Base-by-base conservation (phyloP, 2,888 invertebrate genomes). In the Drosophila testacea region DNA sequence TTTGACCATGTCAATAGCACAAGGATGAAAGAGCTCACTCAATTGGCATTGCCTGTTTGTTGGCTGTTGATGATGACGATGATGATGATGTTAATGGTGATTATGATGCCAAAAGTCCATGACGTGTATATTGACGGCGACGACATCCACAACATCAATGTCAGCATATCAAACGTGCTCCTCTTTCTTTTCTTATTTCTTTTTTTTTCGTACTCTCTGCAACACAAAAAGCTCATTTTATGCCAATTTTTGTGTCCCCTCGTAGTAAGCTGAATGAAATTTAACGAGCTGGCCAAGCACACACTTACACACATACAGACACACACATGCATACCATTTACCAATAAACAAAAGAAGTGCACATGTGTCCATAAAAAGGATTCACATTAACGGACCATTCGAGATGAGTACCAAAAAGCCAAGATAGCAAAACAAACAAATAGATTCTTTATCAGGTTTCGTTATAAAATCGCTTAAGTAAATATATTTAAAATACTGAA, bases 191-290 rank as follows among this genome's bases (percentile, higher is more conserved):
- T 52, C 50, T 34, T 50, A 27, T 48, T 16, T 55, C 32, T n/a
- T 54, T 13, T 57, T 50, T 30, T 46, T 47, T 44, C n/a, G n/a
- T 27, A n/a, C 10, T 30, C 47, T 73, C 28, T 36, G 39, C 42
- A 56, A 41, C 70, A 77, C 69, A 89, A 79, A 83, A 87, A 79
- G 77, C 79, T 75, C 72, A 87, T 84, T 89, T 89, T 81, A 79
- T 87, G 84, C 61, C 85, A 85, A 84, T 87, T 89, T 87, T 63
- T 73, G 72, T 68, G 71, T 65, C 34, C 50, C 62, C 62, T 69
- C 44, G 60, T 27, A 55, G 60, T 48, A 48, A 55, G 55, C 67
- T 73, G 84, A 86, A 80, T 86, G 83, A 77, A 73, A 75, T 83
- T 83, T 77, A 80, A 80, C 71, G 74, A 81, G 79, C 57, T 70